Base-by-base conservation (phyloP, 2,888 invertebrate genomes). In the Tuberolachnus salignus region DNA sequence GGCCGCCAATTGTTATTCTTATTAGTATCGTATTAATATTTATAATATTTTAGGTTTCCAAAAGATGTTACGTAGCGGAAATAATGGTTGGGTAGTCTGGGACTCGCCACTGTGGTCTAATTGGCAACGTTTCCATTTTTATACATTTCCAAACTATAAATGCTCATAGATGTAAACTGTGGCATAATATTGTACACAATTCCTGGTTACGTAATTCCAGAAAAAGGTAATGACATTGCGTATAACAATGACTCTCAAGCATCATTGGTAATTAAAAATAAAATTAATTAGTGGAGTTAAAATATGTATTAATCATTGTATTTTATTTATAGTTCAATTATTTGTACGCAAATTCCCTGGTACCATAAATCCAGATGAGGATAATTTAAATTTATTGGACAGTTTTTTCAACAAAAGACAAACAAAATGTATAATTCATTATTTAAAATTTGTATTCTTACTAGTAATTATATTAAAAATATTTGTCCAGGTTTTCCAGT, bases 111-210 rank as follows among this genome's bases (percentile, higher is more conserved):
- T 4, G 42, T 42, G n/a, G 1, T 42, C 42, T 63, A 63, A 63
- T 2, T 63, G 63, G 63, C 63, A 63, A 0, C 34, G 42, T n/a
- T 34, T 42, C 11, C 42, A 42, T n/a, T 63, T 63, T 42, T 19
- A 63, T 42, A 63, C 34, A 63, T 19, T 63, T 63, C n/a, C 34
- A 63, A 42, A 63, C n/a, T 19, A 63, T 63, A 63, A 63, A 63
- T 63, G 63, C 42, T 11, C 19, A 63, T 11, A 63, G 42, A 63
- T 19, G 63, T 42, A 42, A 42, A 42, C 42, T 63, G 19, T 42
- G n/a, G 42, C 19, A n/a, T n/a, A 63, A n/a, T 63, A 42, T 19
- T 8, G 14, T 26, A 26, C 13, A 59, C n/a, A n/a, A n/a, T n/a
- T n/a, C n/a, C n/a, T n/a, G n/a, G n/a, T n/a, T 16, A 23, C 11